These are phyloP conservation scores for Aulostomus chinensis DNA, from an alignment of 2,797 vertebrate species.

Conservation along the genomic window DNA sequence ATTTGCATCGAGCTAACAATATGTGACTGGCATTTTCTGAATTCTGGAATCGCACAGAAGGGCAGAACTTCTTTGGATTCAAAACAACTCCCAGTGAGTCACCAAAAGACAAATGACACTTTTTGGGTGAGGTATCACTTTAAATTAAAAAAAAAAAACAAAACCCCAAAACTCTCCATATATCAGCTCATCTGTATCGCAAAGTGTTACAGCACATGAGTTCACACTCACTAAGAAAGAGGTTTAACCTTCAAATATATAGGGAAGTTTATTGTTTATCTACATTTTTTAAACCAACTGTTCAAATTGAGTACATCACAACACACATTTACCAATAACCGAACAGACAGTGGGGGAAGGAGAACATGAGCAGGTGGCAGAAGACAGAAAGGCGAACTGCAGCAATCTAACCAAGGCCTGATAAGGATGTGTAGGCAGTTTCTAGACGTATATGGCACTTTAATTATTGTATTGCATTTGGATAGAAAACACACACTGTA, in stretches of 20 bases:
- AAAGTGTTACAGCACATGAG: constrained; percentile 55
- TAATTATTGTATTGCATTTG: constrained; percentile 81
- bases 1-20: too few relatives aligned
- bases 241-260: constrained; percentile 65
- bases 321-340: constrained; percentile 71
- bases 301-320: constrained; percentile 75
- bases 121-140: too few relatives aligned
- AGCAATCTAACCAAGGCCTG: constrained; percentile 80
- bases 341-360: constrained; percentile 38
- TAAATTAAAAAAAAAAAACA: neutral
- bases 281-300: constrained; percentile 67
- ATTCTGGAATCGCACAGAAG: too few relatives aligned
- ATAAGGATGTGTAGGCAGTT: constrained; percentile 81
- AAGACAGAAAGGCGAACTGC: constrained; percentile 73
- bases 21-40: too few relatives aligned
- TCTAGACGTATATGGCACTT: constrained; percentile 83
- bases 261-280: constrained; percentile 72
- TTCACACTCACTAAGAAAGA: constrained; percentile 64
- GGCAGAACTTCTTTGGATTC: too few relatives aligned
- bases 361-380: constrained; percentile 65
- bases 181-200: constrained; percentile 19
- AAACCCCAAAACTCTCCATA: neutral
- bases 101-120: too few relatives aligned
- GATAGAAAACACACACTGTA: constrained; percentile 79
- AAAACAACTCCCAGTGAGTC: too few relatives aligned